phyloP scores from a whole-genome alignment of 2,888 invertebrate genomes.

The Reticulitermes lucifugus region DNA sequence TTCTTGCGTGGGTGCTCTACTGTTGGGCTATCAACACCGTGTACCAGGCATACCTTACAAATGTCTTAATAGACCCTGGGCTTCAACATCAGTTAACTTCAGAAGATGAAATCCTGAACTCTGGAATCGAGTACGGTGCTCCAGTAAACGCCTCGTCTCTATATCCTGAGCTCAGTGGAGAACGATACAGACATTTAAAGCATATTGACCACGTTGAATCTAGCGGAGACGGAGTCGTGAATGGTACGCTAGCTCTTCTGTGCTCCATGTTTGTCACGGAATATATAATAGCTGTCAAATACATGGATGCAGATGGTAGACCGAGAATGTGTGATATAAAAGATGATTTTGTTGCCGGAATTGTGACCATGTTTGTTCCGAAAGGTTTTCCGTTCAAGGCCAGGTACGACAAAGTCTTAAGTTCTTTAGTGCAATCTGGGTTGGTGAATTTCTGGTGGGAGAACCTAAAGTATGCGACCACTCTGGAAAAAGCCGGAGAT shows the following conservation, averaged over 20 bases:
- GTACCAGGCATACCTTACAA: conserved; percentile 25
- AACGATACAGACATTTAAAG: background rate
- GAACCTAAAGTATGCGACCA: background rate
- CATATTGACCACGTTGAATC: background rate
- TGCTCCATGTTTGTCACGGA: background rate
- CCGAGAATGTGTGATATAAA: background rate
- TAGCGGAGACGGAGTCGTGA: background rate
- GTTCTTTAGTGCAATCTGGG: background rate
- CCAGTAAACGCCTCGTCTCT: no score
- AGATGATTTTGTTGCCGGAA: background rate
- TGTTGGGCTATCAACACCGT: conserved; percentile 30
- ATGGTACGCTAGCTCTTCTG: background rate
- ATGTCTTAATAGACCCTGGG: conserved; percentile 17
- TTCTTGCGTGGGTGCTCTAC: conserved; percentile 9
- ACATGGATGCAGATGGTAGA: background rate
- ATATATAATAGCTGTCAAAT: conserved; percentile 19
- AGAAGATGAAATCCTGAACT: conserved; percentile 14
- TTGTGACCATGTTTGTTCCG: background rate
- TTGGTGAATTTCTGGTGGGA: conserved; percentile 14
- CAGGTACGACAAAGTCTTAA: background rate
- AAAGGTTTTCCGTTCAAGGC: background rate
- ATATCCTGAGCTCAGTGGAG: background rate
- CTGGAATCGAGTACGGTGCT: conserved; percentile 9
- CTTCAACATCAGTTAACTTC: conserved; percentile 1
- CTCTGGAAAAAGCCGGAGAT: background rate